Evolutionary conservation across 1,140 invertebrate species (phyloP), one percentile per base, ranked within the genome.

Genomic region (Phthorimaea operculella): DNA sequence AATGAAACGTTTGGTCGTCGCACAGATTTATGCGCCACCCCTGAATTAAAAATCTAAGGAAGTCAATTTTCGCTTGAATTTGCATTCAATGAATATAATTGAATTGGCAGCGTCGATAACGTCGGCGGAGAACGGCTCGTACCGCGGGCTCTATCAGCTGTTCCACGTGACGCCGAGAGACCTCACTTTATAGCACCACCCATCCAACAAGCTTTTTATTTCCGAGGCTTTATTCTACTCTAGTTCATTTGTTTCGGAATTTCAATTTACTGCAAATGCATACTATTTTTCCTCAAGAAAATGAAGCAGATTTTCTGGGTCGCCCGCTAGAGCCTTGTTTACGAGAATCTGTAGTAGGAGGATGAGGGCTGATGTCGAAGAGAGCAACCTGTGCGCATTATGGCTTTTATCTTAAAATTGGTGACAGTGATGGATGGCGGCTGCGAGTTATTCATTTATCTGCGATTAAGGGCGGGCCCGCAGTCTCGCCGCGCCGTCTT

Each of bases 371-470:
- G 44, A 9, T 47, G 44, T 47, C 44, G 44, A 58, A 60, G 58
- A 33, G 59, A 60, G 51, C 67, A 72, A 70, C 63, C 21, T 28
- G 62, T 62, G 57, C 61, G 54, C 60, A 63, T 74, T 68, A 76
- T 68, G 62, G 73, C 66, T 74, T 80, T 78, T 80, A 78, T 78
- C 74, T 78, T 70, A 75, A 78, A 78, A 71, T 73, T 71, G 68
- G 58, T 56, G 77, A 76, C 72, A 69, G 67, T 78, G 75, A 77
- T 74, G 67, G 74, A 78, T 76, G 72, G 63, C 53, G 70, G 68
- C 57, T 59, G 61, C 57, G 57, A 57, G 68, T 78, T 76, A 80
- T 78, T 78, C 77, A 76, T 72, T 80, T 78, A 78, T 75, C 64
- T 70, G 58, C 67, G 69, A 76, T 77, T 74, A 76, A 28, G 21